Base-by-base conservation (phyloP, 2,888 invertebrate genomes). In the Troides oblongomaculatus region DNA sequence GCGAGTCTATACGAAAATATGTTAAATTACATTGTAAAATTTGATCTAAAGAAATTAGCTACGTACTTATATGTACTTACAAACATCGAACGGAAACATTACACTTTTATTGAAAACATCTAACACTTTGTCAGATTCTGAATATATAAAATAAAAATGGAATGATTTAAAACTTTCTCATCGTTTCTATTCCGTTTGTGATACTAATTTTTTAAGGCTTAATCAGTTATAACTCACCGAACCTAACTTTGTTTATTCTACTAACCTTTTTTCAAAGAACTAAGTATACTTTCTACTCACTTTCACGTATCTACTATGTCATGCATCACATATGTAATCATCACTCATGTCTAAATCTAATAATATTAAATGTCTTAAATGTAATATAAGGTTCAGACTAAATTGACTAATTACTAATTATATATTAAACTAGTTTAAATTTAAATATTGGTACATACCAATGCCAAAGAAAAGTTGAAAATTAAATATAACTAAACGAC, bases 281-380 rank as follows among this genome's bases (percentile, higher is more conserved):
- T 77, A 74, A 74, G 71, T 74, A 74, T 77, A 75, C 74, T 78
- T 72, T 74, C 82, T 87, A 87, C 77, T 71, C 82, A 84, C 84
- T 78, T 76, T 77, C 81, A 83, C 84, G 69, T 73, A 69, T 81
- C 65, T 66, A 62, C 69, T 83, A 82, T 78, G 66, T 74, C 74
- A 81, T 82, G 82, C 88, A 88, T 88, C 86, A 88, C 86, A 87
- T 84, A 78, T 80, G 76, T 81, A 82, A 74, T 78, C 83, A 85
- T 86, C 85, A 87, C 86, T 81, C 79, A 76, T 78, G 78, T 79
- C 88, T 88, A 89, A 84, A 75, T 66, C 84, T 85, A 87, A 21
- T 77, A 39, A 39, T 39, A 78, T 76, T 75, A 77, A 75, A 79
- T 81, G 84, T 76, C 65, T 70, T 71, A 70, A 70, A 70, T 60